Base-by-base conservation (phyloP, 2,113 vertebrate genomes). In the Chelonoidis abingdonii region DNA sequence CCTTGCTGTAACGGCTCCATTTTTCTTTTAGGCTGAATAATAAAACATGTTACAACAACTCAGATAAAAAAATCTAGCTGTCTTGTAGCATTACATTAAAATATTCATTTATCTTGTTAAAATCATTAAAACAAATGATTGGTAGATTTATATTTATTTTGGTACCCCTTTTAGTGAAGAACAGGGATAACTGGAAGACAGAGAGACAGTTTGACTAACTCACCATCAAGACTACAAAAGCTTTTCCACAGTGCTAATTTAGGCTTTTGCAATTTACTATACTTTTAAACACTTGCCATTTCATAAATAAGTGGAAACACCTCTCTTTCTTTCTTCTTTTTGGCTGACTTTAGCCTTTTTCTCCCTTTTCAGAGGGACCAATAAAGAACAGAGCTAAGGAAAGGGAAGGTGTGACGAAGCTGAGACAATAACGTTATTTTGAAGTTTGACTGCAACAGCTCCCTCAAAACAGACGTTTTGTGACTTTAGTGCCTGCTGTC, bases 141-240 rank as follows among this genome's bases (percentile, higher is more conserved):
- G 17, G 17, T 72, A 22, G n/a, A 19, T 75, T 44, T 75, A 11
- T 38, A 21, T 25, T 13, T 41, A 13, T 25, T 13, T 65, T 75
- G 41, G 24, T 75, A 25, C 72, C 75, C 22, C 25, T 44, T 72
- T 25, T 44, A 44, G 38, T 44, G 54, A 96, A 92, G 83, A 87
- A 86, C 88, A 80, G 84, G 87, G 41, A 44, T 76, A 76, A 76
- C 10, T 47, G 35, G 35, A 69, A 69, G 35, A 69, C 16, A 21
- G 35, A 38, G 75, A 87, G 14, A 22, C 50, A 92, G 80, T 84
- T 38, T 59, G n/a, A 90, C n/a, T 87, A 95, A 69, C 80, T 75
- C 85, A 91, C 84, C 87, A 91, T 80, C 59, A 94, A 59, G 89
- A 47, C 79, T 92, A 84, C 86, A 59, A 76, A 97, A 78, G 84